phyloP scores from a whole-genome alignment of 2,888 invertebrate genomes.

The Xanthorhoe spadicearia region DNA sequence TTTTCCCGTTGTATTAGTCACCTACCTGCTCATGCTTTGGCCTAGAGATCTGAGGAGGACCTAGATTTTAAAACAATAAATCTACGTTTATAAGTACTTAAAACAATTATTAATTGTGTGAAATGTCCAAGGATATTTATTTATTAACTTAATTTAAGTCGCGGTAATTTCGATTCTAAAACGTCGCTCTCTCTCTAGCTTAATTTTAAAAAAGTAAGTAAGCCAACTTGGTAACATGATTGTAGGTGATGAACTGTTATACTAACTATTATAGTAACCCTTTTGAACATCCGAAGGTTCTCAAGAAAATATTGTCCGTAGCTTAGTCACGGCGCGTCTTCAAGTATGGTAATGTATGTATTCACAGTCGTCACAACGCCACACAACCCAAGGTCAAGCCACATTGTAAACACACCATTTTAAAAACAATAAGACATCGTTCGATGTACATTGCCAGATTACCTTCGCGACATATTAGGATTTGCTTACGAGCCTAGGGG shows the following conservation, averaged over 20 bases:
- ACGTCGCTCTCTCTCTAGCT: neutral
- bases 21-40: neutral
- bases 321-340: conserved; percentile 63
- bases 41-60: neutral
- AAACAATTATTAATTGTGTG: neutral
- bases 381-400: conserved; percentile 61
- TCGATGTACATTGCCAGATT: conserved; percentile 49
- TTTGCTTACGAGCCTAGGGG: conserved; percentile 46
- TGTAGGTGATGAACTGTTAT: too few species aligned
- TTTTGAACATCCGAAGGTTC: conserved; percentile 19
- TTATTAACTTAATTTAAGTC: neutral
- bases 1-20: too few species aligned
- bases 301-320: conserved; percentile 45
- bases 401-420: conserved; percentile 55
- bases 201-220: too few species aligned
- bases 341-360: conserved; percentile 69
- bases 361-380: conserved; percentile 66
- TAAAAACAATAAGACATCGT: conserved; percentile 49
- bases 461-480: conserved; percentile 43
- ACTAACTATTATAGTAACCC: neutral
- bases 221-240: neutral
- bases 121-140: too few species aligned
- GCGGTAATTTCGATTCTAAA: neutral
- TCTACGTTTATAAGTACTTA: neutral
- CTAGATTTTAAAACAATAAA: conserved; percentile 10